Base-by-base conservation (phyloP, 2,888 invertebrate species). In the Salticus scenicus region DNA sequence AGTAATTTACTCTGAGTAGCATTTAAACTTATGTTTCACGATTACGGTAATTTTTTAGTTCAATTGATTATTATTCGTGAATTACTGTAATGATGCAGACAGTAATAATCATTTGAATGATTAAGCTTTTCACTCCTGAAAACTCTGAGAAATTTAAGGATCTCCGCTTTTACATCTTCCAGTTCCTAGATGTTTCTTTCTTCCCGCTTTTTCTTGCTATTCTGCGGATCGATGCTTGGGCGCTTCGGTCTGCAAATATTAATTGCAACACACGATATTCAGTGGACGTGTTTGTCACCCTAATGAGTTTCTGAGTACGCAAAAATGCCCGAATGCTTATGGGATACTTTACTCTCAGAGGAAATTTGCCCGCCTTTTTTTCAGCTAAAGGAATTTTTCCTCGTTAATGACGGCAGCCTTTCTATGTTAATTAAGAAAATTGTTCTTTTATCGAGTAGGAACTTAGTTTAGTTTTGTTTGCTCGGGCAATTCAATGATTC, bases 391-490 rank as follows among this genome's bases (percentile, higher is more conserved):
- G 57, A 57, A 75, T 83, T 83, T 83, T 76, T 83, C 82, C 71
- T 66, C 76, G 82, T 42, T 83, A 83, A 83, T 83, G 82, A 83
- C 82, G 72, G 76, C 71, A 76, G 76, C 72, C 82, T 75, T 82
- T 75, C 82, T 83, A 83, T 76, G 82, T 83, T 83, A 83, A 83
- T 83, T 83, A 83, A 83, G 70, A 72, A 71, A 76, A 71, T 63
- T 76, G 82, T 83, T 83, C 82, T 83, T 83, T 76, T 83, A 83
- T 83, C 66, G 76, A 76, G 57, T 33, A 57, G 57, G 24, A 57
- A 57, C 57, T n/a, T 24, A 5, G 57, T 7, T 57, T 24, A 24
- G 57, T 57, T 57, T 57, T 57, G 57, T 57, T 57, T 57, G 57
- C 24, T 57, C 57, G 20, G 57, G 24, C 24, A 24, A 57, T 57